phyloP scores from a whole-genome alignment of 2,797 vertebrate species.

The Hapalemur alaotrensis region DNA sequence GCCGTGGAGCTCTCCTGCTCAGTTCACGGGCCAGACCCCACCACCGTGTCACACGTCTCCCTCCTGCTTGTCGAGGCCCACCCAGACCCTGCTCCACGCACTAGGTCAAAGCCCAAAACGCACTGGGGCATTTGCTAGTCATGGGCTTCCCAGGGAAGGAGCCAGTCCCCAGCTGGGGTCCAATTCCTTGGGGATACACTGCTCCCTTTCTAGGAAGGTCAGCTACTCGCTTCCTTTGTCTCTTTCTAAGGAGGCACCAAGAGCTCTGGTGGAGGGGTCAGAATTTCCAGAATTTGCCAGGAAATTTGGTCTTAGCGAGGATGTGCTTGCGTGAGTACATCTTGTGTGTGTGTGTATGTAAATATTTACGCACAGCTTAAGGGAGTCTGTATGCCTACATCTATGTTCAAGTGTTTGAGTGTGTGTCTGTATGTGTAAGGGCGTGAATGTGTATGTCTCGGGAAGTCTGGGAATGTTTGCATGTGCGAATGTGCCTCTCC shows the following conservation, averaged over 20 bases:
- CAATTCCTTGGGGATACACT: neutral
- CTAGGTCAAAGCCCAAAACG: neutral
- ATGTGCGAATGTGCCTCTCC: conserved; percentile 73
- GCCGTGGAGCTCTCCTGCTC: neutral
- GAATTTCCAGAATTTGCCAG: conserved; percentile 49
- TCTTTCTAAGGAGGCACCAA: conserved; percentile 14
- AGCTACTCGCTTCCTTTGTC: conserved; percentile 35
- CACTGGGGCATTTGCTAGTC: neutral
- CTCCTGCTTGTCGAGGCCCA: neutral
- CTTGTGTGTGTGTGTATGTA: conserved; percentile 70
- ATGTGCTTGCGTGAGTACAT: conserved; percentile 61
- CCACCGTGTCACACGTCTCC: neutral
- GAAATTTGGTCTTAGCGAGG: conserved; percentile 57
- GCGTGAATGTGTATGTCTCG: conserved; percentile 78
- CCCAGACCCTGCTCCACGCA: neutral
- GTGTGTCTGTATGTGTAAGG: conserved; percentile 78
- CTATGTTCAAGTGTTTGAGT: conserved; percentile 79
- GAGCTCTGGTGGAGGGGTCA: conserved; percentile 52
- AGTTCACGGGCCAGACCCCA: neutral
- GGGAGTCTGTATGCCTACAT: conserved; percentile 79
- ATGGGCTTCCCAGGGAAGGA: neutral
- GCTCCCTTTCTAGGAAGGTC: neutral
- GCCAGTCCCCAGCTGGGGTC: neutral
- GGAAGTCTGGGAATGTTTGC: conserved; percentile 76
- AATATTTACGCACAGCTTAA: conserved; percentile 79